Evolutionary conservation across 2,888 invertebrate genomes (phyloP).

Genomic region (Nymphalis c-album): DNA sequence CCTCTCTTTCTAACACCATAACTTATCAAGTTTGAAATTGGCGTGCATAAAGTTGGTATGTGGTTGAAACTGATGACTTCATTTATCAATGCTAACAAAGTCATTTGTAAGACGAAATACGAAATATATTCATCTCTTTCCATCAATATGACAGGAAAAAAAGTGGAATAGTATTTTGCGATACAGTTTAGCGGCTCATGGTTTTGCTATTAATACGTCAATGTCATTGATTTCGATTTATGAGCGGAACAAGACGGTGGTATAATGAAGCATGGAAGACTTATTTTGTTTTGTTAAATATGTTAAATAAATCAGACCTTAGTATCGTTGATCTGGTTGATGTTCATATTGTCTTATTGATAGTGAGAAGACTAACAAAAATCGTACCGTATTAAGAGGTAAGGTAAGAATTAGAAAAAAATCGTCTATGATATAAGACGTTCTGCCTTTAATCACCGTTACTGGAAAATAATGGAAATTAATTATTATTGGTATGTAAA

Average conservation of each 20-base stretch:
- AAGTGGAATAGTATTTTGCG: slow-evolving; percentile 34
- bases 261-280: slow-evolving; percentile 22
- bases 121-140: slow-evolving; percentile 35
- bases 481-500: no score
- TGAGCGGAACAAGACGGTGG: slow-evolving; percentile 24
- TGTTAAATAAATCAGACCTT: slow-evolving; percentile 15
- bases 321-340: not conserved
- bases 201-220: slow-evolving; percentile 29
- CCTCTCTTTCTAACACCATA: slow-evolving; percentile 30
- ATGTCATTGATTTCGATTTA: slow-evolving; percentile 36
- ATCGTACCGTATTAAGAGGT: no score
- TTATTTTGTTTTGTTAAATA: slow-evolving; percentile 29
- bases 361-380: no score
- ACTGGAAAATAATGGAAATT: no score
- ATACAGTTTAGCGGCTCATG: slow-evolving; percentile 28
- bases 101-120: slow-evolving; percentile 30
- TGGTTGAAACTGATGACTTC: slow-evolving; percentile 31
- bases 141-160: slow-evolving; percentile 34
- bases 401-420: no score
- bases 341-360: no score
- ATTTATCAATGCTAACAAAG: slow-evolving; percentile 35
- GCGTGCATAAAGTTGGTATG: slow-evolving; percentile 32
- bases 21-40: slow-evolving; percentile 32
- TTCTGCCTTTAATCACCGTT: no score
- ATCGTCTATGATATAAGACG: no score